Evolutionary conservation across 2,888 invertebrate species (phyloP), one percentile per base, ranked within the genome.

Genomic region (Leucoma salicis): DNA sequence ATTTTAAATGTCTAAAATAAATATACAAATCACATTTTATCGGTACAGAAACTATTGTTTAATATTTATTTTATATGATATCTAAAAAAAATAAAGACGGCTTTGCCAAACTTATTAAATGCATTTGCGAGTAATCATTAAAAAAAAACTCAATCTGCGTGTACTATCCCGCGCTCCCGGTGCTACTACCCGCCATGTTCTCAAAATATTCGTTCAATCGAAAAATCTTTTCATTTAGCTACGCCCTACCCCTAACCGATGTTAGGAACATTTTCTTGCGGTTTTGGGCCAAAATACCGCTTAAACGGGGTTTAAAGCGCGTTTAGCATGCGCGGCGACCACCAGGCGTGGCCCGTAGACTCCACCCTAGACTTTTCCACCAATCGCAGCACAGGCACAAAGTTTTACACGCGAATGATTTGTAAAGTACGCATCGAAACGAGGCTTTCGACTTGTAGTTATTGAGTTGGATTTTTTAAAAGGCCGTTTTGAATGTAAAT

Each of bases 401-500:
- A 80, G 66, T 82, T 80, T 84, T 72, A 75, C 81, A 73, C 72
- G 51, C 71, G 81, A 74, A 63, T 72, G 83, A 67, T 73, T 74
- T 66, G 68, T 75, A 76, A 79, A 88, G 88, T 76, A 72, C 76
- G 69, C 74, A 73, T 78, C 77, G 74, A 75, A 76, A 78, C 77
- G 71, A 70, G 78, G 79, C 73, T 75, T 83, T 81, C 76, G 74
- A 69, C 69, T 70, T 66, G 74, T 76, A 75, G 81, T 80, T 88
- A 86, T 87, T 79, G 82, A 83, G 87, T 88, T 83, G 79, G 71
- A 54, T 75, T 85, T 78, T 84, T 86, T 82, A 86, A 89, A 87
- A 83, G 77, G 72, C 82, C 87, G 85, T 83, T 88, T 88, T 88
- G 87, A 87, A 87, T 88, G 84, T 88, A 89, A 88, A 89, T 88